Percentiles rank a stretch among this genome's conserved stretches.
Conservation (phyloP, 1,140 invertebrate species). For the Lordiphosa collinella region DNA sequence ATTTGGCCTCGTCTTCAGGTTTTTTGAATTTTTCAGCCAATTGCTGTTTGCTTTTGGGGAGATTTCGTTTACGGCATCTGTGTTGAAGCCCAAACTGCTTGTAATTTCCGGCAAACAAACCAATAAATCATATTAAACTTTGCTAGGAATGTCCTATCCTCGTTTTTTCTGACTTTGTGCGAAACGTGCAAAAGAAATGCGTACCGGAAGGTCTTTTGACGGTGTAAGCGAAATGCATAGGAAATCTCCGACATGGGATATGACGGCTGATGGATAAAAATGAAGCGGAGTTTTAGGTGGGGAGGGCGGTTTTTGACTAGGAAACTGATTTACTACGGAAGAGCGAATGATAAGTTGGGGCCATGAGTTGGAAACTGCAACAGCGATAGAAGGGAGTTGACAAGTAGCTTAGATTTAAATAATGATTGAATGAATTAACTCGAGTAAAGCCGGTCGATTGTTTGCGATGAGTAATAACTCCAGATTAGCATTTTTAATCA, state of each 20-base stretch:
- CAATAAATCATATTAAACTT: conserved; percentile 79
- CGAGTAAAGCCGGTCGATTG: too few species aligned
- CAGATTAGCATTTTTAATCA: too few species aligned
- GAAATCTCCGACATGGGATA: conserved; percentile 63
- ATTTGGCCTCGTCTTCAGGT: conserved; percentile 67
- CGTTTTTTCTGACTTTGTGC: neutral
- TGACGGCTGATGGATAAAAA: conserved; percentile 11
- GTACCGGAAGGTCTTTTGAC: conserved; percentile 56
- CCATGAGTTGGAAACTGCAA: too few species aligned
- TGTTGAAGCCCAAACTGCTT: conserved; percentile 41
- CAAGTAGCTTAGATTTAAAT: conserved; percentile 1
- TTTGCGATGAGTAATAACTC: too few species aligned
- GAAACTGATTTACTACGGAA: neutral
- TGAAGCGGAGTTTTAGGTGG: neutral
- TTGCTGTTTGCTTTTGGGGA: conserved; percentile 50
- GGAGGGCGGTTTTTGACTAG: neutral
- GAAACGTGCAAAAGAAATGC: conserved; percentile 39
- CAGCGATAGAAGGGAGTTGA: neutral
- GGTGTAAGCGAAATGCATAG: conserved; percentile 50
- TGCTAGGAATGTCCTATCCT: conserved; percentile 35
- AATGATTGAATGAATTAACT: neutral
- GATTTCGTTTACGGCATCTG: conserved; percentile 15
- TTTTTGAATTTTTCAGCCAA: conserved; percentile 61
- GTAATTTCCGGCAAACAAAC: conserved; percentile 79
- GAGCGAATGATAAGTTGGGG: neutral